Evolutionary conservation across 1,140 invertebrate genomes (phyloP).

Genomic region (Cephus cinctus): DNA sequence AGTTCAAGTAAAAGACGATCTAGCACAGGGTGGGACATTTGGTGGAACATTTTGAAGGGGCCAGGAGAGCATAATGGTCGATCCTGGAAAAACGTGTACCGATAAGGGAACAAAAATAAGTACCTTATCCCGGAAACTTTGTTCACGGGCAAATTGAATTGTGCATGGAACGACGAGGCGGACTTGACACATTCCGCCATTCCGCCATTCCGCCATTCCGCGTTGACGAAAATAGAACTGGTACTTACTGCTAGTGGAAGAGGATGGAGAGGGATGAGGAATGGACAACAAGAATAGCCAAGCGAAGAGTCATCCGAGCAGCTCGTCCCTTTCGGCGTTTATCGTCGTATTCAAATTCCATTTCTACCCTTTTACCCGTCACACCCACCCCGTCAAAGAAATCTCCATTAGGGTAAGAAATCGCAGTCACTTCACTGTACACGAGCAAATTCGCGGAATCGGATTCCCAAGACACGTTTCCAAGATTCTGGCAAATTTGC

Average conservation of each 20-base stretch:
- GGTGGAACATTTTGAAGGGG: too few species aligned
- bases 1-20: too few species aligned
- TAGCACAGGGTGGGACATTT: too few species aligned
- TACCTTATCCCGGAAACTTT: too few species aligned
- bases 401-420: background rate
- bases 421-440: background rate
- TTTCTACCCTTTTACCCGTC: background rate
- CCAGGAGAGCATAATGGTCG: too few species aligned
- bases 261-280: background rate
- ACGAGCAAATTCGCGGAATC: too few species aligned
- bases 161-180: background rate
- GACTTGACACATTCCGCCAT: background rate
- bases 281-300: background rate
- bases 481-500: too few species aligned
- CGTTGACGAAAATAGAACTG: too few species aligned
- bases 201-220: background rate
- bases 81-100: too few species aligned
- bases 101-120: too few species aligned
- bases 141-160: background rate
- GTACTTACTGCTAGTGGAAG: too few species aligned
- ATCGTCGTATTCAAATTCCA: background rate
- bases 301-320: background rate
- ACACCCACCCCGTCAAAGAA: background rate
- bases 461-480: too few species aligned
- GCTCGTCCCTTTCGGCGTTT: background rate